Conservation (phyloP, 2,797 vertebrate genomes). For the Sylvia borin region DNA sequence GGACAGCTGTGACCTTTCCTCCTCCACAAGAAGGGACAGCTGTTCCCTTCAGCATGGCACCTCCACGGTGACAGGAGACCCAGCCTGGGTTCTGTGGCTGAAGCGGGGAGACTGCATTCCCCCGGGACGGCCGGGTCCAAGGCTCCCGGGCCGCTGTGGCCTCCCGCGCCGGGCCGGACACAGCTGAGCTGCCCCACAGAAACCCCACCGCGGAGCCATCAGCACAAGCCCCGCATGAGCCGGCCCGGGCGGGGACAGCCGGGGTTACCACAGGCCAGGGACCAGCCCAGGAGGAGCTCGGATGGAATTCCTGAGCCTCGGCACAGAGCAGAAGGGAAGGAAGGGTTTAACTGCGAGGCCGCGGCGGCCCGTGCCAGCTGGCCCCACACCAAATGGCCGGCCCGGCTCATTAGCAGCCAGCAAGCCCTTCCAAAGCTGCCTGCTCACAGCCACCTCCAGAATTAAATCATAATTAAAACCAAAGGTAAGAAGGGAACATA, state of each 20-base stretch:
- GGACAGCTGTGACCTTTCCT: not conserved
- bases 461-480: not conserved
- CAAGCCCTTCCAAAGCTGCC: not conserved
- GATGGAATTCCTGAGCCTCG: not conserved
- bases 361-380: not conserved
- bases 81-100: accelerated
- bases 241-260: accelerated
- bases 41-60: not conserved
- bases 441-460: not conserved
- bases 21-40: not conserved
- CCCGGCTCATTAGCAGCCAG: not conserved
- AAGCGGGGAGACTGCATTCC: not conserved
- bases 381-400: not conserved
- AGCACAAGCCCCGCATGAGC: not conserved
- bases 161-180: too few species aligned
- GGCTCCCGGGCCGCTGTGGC: not conserved
- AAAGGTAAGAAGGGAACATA: not conserved
- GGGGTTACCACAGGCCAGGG: not conserved
- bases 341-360: not conserved
- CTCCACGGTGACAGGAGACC: not conserved
- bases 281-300: not conserved
- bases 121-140: not conserved
- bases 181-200: not conserved
- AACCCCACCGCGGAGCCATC: not conserved
- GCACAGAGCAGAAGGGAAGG: not conserved